Evolutionary conservation across 2,113 vertebrate genomes (phyloP).

Genomic region (Varanus salvator): DNA sequence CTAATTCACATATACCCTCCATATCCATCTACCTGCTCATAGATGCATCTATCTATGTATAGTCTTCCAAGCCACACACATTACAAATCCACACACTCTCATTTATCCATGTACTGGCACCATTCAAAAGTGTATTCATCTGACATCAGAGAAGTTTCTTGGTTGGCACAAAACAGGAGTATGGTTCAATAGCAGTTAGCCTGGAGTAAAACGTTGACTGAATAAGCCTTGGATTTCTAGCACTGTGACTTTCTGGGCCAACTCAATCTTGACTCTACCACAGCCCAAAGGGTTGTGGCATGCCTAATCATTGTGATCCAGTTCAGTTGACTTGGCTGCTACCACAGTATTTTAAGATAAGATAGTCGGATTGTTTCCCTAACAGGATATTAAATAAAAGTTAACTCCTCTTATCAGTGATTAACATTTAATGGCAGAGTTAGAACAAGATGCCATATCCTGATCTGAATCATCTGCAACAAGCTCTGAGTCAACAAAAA

Average conservation of each 20-base stretch:
- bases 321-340: not conserved
- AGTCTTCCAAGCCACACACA: too few relatives aligned
- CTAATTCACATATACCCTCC: too few relatives aligned
- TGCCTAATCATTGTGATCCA: not conserved
- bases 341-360: not conserved
- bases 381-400: not conserved
- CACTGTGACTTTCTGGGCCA: not conserved
- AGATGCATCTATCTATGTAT: too few relatives aligned
- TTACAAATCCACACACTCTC: too few relatives aligned
- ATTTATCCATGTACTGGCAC: not conserved
- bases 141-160: too few relatives aligned
- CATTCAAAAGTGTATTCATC: too few relatives aligned
- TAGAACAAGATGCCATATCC: not conserved
- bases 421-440: not conserved
- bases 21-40: too few relatives aligned
- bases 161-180: too few relatives aligned
- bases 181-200: not conserved
- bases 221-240: not conserved
- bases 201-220: not conserved
- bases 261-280: not conserved
- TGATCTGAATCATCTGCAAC: not conserved
- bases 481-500: not conserved
- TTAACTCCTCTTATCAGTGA: rapidly evolving
- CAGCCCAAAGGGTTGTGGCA: not conserved
- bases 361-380: not conserved